phyloP scores from a whole-genome alignment of 2,797 vertebrate genomes.

The Peromyscus eremicus region DNA sequence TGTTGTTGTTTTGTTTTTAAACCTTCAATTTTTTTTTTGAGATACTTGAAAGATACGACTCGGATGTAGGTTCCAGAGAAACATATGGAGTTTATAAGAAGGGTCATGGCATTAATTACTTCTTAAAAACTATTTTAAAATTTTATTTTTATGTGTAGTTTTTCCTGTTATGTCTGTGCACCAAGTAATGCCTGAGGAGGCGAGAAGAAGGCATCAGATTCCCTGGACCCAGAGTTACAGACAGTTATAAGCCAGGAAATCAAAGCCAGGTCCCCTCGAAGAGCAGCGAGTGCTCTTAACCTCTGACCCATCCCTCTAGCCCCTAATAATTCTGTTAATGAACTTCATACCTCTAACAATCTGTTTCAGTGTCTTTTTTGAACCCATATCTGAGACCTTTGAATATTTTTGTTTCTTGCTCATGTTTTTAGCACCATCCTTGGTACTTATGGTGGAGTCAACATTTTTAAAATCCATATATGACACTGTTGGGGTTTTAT shows the following conservation, averaged over 20 bases:
- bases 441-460: not conserved
- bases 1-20: not conserved
- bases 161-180: not conserved
- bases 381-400: not conserved
- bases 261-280: not conserved
- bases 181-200: not conserved
- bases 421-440: not conserved
- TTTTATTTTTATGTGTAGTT: not conserved
- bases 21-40: not conserved
- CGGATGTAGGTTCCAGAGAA: not conserved
- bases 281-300: not conserved
- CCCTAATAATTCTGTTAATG: not conserved
- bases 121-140: not conserved
- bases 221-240: not conserved
- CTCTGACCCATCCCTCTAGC: not conserved
- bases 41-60: not conserved
- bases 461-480: not conserved
- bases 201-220: not conserved
- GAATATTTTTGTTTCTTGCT: not conserved
- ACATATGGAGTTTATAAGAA: not conserved
- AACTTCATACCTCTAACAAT: not conserved
- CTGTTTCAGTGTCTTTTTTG: not conserved
- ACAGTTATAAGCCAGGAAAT: not conserved
- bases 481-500: not conserved
- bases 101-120: not conserved